Base-by-base conservation (phyloP, 2,797 vertebrate genomes). In the Protosalanx chinensis region DNA sequence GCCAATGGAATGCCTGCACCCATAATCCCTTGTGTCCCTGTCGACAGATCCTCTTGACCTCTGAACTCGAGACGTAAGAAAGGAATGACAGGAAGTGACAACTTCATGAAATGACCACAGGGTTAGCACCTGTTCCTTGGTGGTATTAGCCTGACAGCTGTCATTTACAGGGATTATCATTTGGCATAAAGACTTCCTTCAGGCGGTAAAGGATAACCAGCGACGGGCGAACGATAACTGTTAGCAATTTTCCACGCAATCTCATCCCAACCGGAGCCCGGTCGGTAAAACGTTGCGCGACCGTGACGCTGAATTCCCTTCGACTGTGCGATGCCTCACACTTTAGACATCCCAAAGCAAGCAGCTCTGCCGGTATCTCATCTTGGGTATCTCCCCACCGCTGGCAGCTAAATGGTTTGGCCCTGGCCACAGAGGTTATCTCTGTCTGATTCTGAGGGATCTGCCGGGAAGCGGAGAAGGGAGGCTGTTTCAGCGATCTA, bases 1-100 rank as follows among this genome's bases (percentile, higher is more conserved):
- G 84, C 88, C 90, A 90, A 84, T 90, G 91, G 91, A 93, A 93
- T 93, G 90, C 89, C 90, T 90, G 84, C 84, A 89, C 87, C 90
- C 89, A 91, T 93, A 93, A 93, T 93, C 91, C 88, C 86, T 85
- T 88, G 87, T 91, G 91, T 92, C 88, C 88, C 84, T 8, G 84
- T 85, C 88, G 91, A 93, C 90, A 92, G 92, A 93, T 93, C 89
- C 90, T 91, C 89, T 93, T 93, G 91, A 92, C 91, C 91, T 90
- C 86, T 89, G 90, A 91, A 86, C 88, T 67, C 76, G 74, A 72
- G 80, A 89, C 89, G 87, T 90, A 87, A 81, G 85, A 76, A 87
- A 87, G 81, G 81, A 70, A 73, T 70, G 85, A 91, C 84, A 88
- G 88, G 88, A 91, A 91, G 88, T 88, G 86, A 85, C 89, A 90